Evolutionary conservation across 1,140 invertebrate species (phyloP).

Genomic region (Neodiprion pinetum): DNA sequence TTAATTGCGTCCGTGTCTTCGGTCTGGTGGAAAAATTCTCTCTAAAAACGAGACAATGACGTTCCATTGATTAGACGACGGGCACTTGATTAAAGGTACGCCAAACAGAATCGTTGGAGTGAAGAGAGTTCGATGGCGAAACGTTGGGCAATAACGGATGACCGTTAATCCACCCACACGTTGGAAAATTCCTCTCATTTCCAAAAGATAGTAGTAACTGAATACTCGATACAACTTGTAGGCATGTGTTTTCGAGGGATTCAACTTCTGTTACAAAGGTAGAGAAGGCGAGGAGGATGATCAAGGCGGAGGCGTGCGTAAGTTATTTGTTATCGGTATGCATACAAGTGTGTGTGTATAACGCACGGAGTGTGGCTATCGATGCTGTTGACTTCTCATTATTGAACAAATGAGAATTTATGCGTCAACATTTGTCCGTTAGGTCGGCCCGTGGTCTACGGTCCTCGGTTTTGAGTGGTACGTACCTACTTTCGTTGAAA

Average conservation of each 20-base stretch:
- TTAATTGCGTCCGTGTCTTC: too few relatives aligned
- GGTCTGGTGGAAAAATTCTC: too few relatives aligned
- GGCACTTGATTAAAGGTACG: too few relatives aligned
- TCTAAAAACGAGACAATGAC: too few relatives aligned
- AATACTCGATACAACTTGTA: not conserved
- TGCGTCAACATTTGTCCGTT: constrained; percentile 2
- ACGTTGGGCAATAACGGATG: not conserved
- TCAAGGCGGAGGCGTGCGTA: too few relatives aligned
- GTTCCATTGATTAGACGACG: too few relatives aligned
- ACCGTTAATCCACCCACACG: not conserved
- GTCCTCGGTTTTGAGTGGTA: too few relatives aligned
- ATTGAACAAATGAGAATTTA: constrained; percentile 5
- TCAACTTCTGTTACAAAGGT: not conserved
- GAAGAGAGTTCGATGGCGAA: not conserved
- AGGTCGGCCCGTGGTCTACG: not conserved
- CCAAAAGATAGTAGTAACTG: not conserved
- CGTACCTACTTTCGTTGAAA: too few relatives aligned
- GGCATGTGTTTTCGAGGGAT: not conserved
- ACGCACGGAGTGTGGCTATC: not conserved
- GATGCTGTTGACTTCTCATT: not conserved
- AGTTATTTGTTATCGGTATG: too few relatives aligned
- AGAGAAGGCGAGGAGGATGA: too few relatives aligned
- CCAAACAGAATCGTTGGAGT: not conserved
- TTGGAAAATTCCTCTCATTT: not conserved
- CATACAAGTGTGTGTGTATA: too few relatives aligned